Evolutionary conservation across 2,113 vertebrate genomes (phyloP).

Genomic region (Actenoides lindsayi): DNA sequence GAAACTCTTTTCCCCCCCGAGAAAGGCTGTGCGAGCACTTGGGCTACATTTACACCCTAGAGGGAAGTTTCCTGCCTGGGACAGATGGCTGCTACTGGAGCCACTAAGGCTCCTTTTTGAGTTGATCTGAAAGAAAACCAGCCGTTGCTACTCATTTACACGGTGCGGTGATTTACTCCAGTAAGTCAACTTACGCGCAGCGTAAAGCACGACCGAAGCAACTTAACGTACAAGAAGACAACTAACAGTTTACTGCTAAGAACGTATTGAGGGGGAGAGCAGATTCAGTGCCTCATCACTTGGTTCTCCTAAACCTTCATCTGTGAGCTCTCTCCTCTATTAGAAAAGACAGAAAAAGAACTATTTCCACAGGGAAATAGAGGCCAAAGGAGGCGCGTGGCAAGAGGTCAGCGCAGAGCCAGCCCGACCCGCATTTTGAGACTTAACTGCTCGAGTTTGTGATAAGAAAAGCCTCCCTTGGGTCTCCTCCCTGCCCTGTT

Average conservation of each 20-base stretch:
- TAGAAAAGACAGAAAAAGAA: not conserved
- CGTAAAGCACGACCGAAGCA: accelerated
- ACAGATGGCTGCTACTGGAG: too few species aligned
- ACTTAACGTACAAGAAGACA: not conserved
- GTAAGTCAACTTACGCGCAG: not conserved
- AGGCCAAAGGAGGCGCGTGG: accelerated
- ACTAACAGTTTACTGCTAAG: not conserved
- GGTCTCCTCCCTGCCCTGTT: not conserved
- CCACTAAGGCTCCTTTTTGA: too few species aligned
- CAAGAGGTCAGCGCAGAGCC: not conserved
- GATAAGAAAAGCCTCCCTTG: not conserved
- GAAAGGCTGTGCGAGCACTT: too few species aligned
- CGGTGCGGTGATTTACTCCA: not conserved
- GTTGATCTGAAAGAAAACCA: not conserved
- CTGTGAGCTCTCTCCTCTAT: not conserved
- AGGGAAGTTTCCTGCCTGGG: too few species aligned
- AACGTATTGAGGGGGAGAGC: too few species aligned
- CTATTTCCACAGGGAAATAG: not conserved
- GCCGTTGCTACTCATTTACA: not conserved
- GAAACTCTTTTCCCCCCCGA: too few species aligned
- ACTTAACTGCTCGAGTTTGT: not conserved
- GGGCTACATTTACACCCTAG: too few species aligned
- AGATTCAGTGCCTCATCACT: too few species aligned
- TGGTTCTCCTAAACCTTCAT: not conserved
- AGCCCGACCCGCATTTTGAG: not conserved